Evolutionary conservation across 2,113 vertebrate genomes (phyloP).

Genomic region (Solea solea): DNA sequence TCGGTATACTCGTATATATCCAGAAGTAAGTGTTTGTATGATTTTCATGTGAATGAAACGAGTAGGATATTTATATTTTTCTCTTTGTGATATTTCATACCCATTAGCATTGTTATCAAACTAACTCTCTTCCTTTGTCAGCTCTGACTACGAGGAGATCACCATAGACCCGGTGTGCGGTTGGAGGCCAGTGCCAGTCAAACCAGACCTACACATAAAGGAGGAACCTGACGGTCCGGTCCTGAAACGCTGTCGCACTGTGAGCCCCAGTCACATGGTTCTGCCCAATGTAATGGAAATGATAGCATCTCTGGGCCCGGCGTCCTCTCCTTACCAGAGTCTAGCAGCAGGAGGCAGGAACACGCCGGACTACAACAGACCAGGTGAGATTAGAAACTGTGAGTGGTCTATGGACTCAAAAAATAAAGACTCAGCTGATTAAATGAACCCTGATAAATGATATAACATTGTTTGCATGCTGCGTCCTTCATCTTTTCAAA

Average conservation of each 20-base stretch:
- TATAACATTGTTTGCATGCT: no score
- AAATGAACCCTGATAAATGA: no score
- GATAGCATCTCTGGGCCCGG: slow-evolving; percentile 91
- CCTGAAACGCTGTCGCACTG: slow-evolving; percentile 92
- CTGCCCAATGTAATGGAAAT: slow-evolving; percentile 97
- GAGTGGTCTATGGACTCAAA: no score
- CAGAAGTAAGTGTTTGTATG: slow-evolving; percentile 86
- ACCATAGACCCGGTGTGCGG: slow-evolving; percentile 95
- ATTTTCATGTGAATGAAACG: background rate
- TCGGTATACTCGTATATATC: slow-evolving; percentile 95
- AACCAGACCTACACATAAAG: slow-evolving; percentile 91
- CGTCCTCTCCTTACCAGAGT: slow-evolving; percentile 82
- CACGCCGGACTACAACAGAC: slow-evolving; percentile 83
- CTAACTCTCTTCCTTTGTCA: slow-evolving; percentile 36
- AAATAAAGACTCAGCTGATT: no score
- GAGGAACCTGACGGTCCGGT: slow-evolving; percentile 91
- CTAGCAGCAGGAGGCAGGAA: slow-evolving; percentile 76
- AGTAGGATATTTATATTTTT: background rate
- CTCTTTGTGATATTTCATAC: background rate
- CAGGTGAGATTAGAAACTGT: slow-evolving; percentile 52
- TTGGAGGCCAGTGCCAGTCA: slow-evolving; percentile 94
- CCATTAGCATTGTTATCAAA: background rate
- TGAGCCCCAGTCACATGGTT: slow-evolving; percentile 94
- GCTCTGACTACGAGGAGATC: slow-evolving; percentile 95
- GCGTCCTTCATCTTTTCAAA: no score